Percentiles rank a stretch among this genome's conserved stretches.
phyloP scores from a whole-genome alignment of 1,140 invertebrate genomes.

The Lepidurus packardi region DNA sequence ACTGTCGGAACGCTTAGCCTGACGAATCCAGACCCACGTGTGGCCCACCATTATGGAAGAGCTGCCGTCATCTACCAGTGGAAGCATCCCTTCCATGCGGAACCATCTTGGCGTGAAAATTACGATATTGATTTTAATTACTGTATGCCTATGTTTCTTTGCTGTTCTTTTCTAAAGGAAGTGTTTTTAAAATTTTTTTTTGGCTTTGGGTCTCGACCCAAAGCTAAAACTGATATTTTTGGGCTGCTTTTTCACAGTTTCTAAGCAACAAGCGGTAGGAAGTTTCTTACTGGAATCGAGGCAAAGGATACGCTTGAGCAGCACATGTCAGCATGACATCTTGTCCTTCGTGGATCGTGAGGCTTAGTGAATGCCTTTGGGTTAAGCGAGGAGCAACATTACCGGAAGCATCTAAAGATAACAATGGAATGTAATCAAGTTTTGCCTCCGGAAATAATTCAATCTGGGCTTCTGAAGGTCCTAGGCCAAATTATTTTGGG shows the following conservation, averaged over 20 bases:
- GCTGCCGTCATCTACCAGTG: neutral
- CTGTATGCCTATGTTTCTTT: constrained; percentile 7
- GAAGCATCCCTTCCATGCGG: neutral
- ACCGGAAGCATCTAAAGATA: neutral
- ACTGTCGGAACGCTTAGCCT: constrained; percentile 61
- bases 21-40: constrained; percentile 57
- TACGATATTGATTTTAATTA: neutral
- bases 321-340: constrained; percentile 82
- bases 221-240: neutral
- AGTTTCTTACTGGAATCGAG: constrained; percentile 41
- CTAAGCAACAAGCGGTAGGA: neutral
- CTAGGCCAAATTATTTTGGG: neutral
- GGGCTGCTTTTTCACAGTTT: neutral
- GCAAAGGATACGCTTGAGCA: constrained; percentile 82
- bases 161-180: neutral
- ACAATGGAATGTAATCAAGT: neutral
- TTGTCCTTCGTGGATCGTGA: constrained; percentile 50
- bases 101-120: constrained; percentile 15
- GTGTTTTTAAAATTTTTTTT: neutral
- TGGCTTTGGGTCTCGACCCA: neutral
- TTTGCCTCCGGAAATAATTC: neutral
- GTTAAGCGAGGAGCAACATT: constrained; percentile 9
- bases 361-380: neutral
- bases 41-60: constrained; percentile 30
- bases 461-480: neutral